phyloP scores from a whole-genome alignment of 2,888 invertebrate species.

The Globia sparganii region DNA sequence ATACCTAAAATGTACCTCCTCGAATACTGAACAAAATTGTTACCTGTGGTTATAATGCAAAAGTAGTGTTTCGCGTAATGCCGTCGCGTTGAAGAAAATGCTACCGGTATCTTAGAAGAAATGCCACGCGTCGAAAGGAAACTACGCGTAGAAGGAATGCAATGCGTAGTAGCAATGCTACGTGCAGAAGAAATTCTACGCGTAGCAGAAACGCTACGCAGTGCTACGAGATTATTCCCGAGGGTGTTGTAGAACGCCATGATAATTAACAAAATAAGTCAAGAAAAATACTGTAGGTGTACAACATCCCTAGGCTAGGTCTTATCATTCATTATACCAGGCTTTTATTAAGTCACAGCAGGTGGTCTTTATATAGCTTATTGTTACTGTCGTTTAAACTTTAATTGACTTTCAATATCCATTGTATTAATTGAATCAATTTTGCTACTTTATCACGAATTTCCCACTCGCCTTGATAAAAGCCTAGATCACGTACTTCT shows the following conservation, averaged over 20 bases:
- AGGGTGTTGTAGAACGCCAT: background rate
- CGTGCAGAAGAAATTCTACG: background rate
- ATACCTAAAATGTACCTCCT: background rate
- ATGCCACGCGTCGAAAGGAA: background rate
- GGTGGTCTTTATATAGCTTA: slow-evolving; percentile 16
- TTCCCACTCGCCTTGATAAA: no score
- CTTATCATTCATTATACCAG: background rate
- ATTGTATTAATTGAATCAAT: slow-evolving; percentile 10
- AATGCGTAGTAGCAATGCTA: background rate
- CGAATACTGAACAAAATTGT: background rate
- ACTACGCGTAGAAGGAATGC: background rate
- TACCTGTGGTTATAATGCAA: background rate
- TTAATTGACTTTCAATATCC: slow-evolving; percentile 6
- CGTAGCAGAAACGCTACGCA: background rate
- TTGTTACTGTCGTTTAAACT: background rate
- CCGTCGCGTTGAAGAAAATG: background rate
- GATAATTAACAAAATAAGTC: background rate
- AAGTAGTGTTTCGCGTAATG: background rate
- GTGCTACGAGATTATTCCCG: background rate
- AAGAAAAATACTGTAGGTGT: background rate
- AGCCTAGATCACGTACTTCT: no score
- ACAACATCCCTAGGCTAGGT: background rate
- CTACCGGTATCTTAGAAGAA: background rate
- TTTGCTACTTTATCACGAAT: background rate
- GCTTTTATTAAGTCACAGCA: slow-evolving; percentile 7